phyloP scores from a whole-genome alignment of 2,797 vertebrate genomes.

The Chaetodon trifasciatus region DNA sequence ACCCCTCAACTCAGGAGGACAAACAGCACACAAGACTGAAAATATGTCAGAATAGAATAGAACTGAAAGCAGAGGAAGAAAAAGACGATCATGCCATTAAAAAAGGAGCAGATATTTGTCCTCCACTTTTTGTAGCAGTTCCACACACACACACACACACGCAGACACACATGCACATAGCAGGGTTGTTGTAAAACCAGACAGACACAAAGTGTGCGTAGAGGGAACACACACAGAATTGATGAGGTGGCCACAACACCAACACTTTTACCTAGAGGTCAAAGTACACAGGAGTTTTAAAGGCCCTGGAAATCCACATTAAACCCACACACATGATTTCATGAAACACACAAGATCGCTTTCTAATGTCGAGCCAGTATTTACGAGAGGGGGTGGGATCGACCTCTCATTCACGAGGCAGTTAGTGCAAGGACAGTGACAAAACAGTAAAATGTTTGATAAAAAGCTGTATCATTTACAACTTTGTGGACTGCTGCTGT shows the following conservation, averaged over 20 bases:
- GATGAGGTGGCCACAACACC: no score
- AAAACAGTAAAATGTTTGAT: neutral
- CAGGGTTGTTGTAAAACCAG: slow-evolving; percentile 26
- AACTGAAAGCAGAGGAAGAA: neutral
- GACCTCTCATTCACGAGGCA: neutral
- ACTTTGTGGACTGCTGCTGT: neutral
- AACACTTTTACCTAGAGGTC: no score
- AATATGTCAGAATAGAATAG: neutral
- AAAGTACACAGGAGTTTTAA: no score
- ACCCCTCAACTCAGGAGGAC: neutral
- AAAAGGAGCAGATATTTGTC: neutral
- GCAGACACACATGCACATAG: slow-evolving; percentile 27
- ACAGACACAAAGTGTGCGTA: slow-evolving; percentile 49
- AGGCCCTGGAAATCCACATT: neutral
- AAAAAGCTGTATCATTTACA: neutral
- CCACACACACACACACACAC: neutral
- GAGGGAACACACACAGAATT: neutral
- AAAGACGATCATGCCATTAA: neutral
- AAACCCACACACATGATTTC: neutral
- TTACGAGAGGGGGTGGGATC: neutral
- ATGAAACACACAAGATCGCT: neutral
- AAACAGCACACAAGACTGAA: neutral
- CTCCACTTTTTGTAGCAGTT: neutral
- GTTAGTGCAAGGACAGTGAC: neutral
- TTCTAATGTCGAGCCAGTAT: neutral